These are phyloP conservation scores for Menidia beryllina DNA, from an alignment of 2,113 vertebrate species.

Conservation along the genomic window DNA sequence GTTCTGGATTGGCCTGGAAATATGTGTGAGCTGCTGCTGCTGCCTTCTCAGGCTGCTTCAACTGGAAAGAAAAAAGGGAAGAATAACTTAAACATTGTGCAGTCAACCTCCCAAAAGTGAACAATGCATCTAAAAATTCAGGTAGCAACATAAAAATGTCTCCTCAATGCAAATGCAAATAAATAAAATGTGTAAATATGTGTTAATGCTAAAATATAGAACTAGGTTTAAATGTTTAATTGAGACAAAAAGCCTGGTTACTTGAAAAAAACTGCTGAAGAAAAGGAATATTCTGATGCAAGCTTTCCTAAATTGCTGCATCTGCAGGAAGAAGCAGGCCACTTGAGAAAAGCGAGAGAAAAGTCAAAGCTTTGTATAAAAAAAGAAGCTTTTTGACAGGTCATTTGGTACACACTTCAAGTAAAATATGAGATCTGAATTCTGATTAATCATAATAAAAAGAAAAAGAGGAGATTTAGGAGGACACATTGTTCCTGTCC, in stretches of 20 bases:
- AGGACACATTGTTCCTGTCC: slow-evolving; percentile 34
- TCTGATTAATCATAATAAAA: background rate
- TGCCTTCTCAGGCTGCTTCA: slow-evolving; percentile 90
- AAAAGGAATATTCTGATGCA: background rate
- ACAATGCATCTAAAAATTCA: no score
- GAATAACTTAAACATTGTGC: background rate
- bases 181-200: no score
- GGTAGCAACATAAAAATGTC: no score
- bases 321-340: background rate
- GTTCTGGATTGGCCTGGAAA: slow-evolving; percentile 97
- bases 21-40: slow-evolving; percentile 94
- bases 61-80: slow-evolving; percentile 68
- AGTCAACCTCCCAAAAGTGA: no score
- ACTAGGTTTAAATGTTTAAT: background rate
- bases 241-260: background rate
- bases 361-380: background rate
- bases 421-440: slow-evolving; percentile 10
- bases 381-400: slow-evolving; percentile 3
- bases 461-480: slow-evolving; percentile 23
- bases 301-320: slow-evolving; percentile 1
- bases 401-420: slow-evolving; percentile 7
- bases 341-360: background rate
- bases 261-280: background rate
- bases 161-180: no score
- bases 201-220: background rate